Evolutionary conservation across 2,797 vertebrate species (phyloP).

Genomic region (Dendrocincla tyrannina): DNA sequence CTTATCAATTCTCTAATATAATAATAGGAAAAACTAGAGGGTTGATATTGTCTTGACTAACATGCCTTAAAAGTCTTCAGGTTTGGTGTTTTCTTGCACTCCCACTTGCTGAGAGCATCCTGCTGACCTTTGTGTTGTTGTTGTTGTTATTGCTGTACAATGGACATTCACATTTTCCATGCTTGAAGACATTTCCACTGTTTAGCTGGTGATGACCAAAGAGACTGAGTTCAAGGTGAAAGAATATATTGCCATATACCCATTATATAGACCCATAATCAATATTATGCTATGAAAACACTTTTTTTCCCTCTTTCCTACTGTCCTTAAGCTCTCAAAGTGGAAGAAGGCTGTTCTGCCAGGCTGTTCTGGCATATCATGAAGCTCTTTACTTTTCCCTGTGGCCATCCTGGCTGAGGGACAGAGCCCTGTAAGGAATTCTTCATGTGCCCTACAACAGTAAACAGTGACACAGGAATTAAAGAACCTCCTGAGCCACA

Average conservation of each 20-base stretch:
- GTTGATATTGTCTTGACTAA: background rate
- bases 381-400: background rate
- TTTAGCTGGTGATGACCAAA: background rate
- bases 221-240: background rate
- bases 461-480: background rate
- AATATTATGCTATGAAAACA: background rate
- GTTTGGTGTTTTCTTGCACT: background rate
- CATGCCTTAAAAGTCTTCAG: background rate
- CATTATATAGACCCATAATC: background rate
- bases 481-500: background rate
- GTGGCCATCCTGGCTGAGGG: background rate
- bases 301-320: background rate
- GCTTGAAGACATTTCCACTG: background rate
- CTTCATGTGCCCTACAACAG: background rate
- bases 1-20: background rate
- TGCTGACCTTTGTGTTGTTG: background rate
- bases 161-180: background rate
- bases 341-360: background rate
- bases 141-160: background rate
- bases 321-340: background rate
- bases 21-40: background rate
- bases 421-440: background rate
- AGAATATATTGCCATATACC: background rate
- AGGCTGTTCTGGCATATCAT: background rate
- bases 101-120: background rate